A percentile compares a stretch with the other conserved stretches of the same genome.
These are phyloP conservation scores for Kryphioiulus occultus DNA, from an alignment of 2,888 invertebrate species.

Conservation along the genomic window DNA sequence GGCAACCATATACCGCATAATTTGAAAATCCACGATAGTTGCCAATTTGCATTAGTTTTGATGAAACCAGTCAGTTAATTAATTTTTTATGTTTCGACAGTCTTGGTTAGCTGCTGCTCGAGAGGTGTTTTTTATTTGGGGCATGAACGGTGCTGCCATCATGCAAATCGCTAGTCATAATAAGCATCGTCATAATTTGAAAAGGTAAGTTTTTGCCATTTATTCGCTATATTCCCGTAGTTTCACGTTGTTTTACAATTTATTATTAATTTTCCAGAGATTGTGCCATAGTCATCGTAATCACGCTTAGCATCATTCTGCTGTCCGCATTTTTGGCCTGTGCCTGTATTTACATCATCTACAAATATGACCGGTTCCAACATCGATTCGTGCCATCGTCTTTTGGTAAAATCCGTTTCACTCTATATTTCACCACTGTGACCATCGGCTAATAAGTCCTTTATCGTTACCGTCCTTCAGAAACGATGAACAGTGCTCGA, in stretches of 20 bases:
- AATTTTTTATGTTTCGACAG: constrained; percentile 57
- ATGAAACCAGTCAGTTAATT: background rate
- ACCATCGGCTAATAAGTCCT: too few relatives aligned
- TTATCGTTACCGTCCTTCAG: too few relatives aligned
- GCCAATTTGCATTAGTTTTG: background rate
- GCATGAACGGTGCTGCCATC: constrained; percentile 78
- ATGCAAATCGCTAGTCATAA: constrained; percentile 70
- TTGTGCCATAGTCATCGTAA: constrained; percentile 72
- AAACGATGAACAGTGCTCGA: constrained; percentile 41
- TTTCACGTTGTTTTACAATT: background rate
- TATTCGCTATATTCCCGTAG: background rate
- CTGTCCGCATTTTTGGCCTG: constrained; percentile 82
- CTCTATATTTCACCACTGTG: too few relatives aligned
- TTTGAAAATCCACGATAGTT: too few relatives aligned
- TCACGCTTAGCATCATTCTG: constrained; percentile 78
- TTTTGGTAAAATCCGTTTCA: constrained; percentile 82
- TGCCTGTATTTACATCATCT: constrained; percentile 80
- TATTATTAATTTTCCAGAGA: constrained; percentile 62
- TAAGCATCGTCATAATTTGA: constrained; percentile 56
- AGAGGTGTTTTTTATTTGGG: constrained; percentile 89
- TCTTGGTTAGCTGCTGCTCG: constrained; percentile 90
- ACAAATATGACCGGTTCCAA: constrained; percentile 66
- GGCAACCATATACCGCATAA: too few relatives aligned
- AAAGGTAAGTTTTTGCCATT: constrained; percentile 53
- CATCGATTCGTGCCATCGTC: constrained; percentile 79